phyloP scores from a whole-genome alignment of 2,113 vertebrate species.

The Gobius niger region DNA sequence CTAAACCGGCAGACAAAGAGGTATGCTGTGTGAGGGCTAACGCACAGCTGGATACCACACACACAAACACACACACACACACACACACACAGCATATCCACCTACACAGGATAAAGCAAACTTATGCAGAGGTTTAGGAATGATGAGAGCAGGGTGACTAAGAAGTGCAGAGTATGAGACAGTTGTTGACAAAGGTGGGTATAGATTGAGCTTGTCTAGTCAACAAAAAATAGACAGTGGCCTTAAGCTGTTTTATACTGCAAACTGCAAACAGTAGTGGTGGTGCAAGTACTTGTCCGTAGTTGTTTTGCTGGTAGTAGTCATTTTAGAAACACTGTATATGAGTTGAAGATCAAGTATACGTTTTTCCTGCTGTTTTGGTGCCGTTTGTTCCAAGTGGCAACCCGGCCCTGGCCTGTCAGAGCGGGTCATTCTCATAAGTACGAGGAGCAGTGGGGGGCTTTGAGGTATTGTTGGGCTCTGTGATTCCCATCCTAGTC shows the following conservation, averaged over 20 bases:
- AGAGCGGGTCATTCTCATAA: slow-evolving; percentile 72
- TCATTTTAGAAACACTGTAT: background rate
- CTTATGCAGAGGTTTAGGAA: background rate
- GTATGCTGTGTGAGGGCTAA: slow-evolving; percentile 70
- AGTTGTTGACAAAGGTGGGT: background rate
- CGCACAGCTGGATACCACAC: slow-evolving; percentile 52
- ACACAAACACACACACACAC: slow-evolving; percentile 25
- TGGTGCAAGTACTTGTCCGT: no score
- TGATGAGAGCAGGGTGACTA: background rate
- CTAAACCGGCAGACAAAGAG: slow-evolving; percentile 77
- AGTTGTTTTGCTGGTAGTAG: no score
- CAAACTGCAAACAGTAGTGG: no score
- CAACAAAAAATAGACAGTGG: no score
- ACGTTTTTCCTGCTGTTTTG: slow-evolving; percentile 11
- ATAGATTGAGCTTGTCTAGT: background rate
- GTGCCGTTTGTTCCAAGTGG: slow-evolving; percentile 14
- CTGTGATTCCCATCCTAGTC: slow-evolving; percentile 64
- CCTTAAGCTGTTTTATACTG: no score
- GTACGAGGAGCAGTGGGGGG: slow-evolving; percentile 63
- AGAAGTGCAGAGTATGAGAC: background rate
- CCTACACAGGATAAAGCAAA: slow-evolving; percentile 7
- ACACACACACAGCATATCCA: slow-evolving; percentile 23
- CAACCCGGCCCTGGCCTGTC: slow-evolving; percentile 51
- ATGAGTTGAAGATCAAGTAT: background rate
- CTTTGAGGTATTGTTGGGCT: slow-evolving; percentile 67